These are phyloP conservation scores for Montipora foliosa DNA, from an alignment of 64 coral and sea anemone species.

Conservation along the genomic window DNA sequence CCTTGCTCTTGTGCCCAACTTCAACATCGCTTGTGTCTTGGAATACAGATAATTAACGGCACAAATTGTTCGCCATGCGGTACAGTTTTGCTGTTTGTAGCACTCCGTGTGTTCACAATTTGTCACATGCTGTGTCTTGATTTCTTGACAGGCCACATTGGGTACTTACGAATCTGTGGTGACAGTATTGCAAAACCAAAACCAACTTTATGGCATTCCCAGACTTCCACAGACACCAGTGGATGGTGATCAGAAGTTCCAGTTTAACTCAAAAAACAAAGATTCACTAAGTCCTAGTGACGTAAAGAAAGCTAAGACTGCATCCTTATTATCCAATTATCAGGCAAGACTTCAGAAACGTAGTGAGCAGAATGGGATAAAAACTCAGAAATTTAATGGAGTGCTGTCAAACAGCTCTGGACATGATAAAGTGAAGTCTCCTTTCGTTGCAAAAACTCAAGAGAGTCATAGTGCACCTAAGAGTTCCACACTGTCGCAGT, in stretches of 20 bases:
- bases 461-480: neutral
- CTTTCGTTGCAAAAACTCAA: neutral
- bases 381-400: conserved; percentile 49
- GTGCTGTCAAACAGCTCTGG: neutral
- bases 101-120: no score
- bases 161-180: conserved; percentile 70
- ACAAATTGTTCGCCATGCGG: no score
- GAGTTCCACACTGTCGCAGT: neutral
- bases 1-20: no score
- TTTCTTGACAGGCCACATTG: conserved; percentile 66
- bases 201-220: conserved; percentile 60
- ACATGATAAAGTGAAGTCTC: neutral
- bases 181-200: conserved; percentile 62
- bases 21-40: no score
- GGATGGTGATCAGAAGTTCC: conserved; percentile 61
- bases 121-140: neutral
- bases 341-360: neutral
- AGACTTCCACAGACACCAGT: conserved; percentile 86
- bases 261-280: conserved; percentile 54
- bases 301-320: conserved; percentile 60
- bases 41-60: no score
- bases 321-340: neutral
- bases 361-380: neutral
- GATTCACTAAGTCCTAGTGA: conserved; percentile 1
- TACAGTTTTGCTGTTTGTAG: no score